Evolutionary conservation across 30 jellyfish, hydroid and myxozoan species (phyloP), one percentile per base, ranked within the genome.

Genomic region (Pelagia noctiluca): DNA sequence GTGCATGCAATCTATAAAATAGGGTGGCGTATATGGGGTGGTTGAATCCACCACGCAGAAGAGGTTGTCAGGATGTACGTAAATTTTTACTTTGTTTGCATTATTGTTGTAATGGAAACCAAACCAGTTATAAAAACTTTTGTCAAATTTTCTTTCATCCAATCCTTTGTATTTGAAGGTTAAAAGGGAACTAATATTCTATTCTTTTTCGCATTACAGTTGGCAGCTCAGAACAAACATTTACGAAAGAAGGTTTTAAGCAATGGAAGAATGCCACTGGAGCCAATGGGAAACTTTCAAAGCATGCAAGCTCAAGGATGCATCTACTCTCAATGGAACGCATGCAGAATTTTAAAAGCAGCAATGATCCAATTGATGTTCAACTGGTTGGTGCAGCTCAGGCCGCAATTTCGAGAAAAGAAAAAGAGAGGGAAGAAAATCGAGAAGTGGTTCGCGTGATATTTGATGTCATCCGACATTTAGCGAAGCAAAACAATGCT

Each of bases 401-500:
- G 37, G 89, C 89, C 25, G 67, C 89, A 57, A 32, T 26, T 0
- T 3, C 73, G 1, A 4, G 89, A 62, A 78, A 32, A 32, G 68
- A 35, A 78, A 61, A 78, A 33, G 84, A 32, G 84, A 78, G 68
- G 24, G 82, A 61, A 61, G 89, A 78, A 62, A 78, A 78, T 52
- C 1, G 57, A 2, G 84, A 26, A 57, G 31, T 78, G 73, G 89
- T 78, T 30, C 2, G 47, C 4, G 70, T 33, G 70, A 57, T 78
- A 60, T 78, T 78, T 62, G 81, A 78, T 37, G 89, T 78, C 82
- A 62, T 78, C 70, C 65, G 71, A 37, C 84, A 78, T 60, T 30
- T 78, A 28, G 89, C 82, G 62, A 79, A 80, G 61, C 90, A 80
- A 70, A 80, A 80, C 90, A 80, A 48, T 80, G 90, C 90, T 62